Conservation (phyloP, 2,113 vertebrate genomes). For the Pteruthius melanotis region DNA sequence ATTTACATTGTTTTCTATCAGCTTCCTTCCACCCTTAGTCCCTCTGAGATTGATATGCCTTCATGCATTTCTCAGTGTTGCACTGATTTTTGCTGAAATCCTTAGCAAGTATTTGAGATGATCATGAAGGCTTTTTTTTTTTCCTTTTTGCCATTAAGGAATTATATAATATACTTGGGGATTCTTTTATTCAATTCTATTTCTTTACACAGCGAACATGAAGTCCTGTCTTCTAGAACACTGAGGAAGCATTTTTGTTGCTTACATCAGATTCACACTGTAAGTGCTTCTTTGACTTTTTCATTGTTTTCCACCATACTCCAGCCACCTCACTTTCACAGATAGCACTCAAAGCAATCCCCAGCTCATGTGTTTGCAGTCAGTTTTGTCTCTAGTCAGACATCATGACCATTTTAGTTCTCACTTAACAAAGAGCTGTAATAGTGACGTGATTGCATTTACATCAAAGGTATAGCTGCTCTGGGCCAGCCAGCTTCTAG, state of each 20-base stretch:
- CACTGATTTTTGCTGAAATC: background rate
- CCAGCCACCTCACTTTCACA: background rate
- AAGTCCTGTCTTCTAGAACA: background rate
- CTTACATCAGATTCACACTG: background rate
- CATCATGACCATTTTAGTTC: background rate
- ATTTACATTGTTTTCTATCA: background rate
- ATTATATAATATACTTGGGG: background rate
- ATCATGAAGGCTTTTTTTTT: background rate
- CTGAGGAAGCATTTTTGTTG: background rate
- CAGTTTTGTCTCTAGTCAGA: slow-evolving; percentile 3
- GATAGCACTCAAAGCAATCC: background rate
- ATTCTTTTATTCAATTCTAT: background rate
- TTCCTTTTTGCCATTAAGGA: background rate
- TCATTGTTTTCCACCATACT: background rate
- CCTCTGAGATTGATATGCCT: background rate
- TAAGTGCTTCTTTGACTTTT: slow-evolving; percentile 23
- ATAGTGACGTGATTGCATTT: background rate
- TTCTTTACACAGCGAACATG: background rate
- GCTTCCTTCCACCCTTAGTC: background rate
- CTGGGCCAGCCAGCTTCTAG: background rate
- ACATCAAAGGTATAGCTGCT: background rate
- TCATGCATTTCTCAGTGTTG: background rate
- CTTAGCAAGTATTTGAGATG: background rate
- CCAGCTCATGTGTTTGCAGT: background rate
- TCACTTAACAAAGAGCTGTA: background rate